These are phyloP conservation scores for Chaetorhynchus papuensis DNA, from an alignment of 2,113 vertebrate species.

Conservation along the genomic window DNA sequence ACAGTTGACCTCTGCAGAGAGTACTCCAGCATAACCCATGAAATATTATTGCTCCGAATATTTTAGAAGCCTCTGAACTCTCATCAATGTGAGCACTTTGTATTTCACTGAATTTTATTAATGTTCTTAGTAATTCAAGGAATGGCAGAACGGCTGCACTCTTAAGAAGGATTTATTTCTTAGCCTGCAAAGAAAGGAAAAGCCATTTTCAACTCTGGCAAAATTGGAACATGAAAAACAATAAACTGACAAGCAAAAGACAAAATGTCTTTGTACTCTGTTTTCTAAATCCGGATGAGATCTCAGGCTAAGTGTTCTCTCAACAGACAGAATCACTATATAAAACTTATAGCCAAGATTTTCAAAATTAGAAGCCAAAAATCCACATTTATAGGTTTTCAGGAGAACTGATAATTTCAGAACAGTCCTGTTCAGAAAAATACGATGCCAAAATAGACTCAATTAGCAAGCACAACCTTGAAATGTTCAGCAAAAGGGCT, in stretches of 20 bases:
- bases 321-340: not conserved
- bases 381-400: not conserved
- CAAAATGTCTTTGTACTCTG: not conserved
- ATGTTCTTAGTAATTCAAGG: not conserved
- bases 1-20: not conserved
- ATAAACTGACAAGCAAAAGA: constrained; percentile 6
- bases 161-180: constrained; percentile 4
- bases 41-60: constrained; percentile 9
- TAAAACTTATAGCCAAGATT: constrained; percentile 23
- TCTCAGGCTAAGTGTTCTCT: not conserved
- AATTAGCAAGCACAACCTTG: not conserved
- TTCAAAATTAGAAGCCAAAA: constrained; percentile 34
- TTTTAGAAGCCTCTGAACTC: constrained; percentile 29
- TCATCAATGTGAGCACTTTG: not conserved
- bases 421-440: not conserved
- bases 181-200: constrained; percentile 15
- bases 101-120: constrained; percentile 14
- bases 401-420: constrained; percentile 6
- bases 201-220: not conserved
- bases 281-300: not conserved
- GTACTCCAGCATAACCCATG: not conserved
- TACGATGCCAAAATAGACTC: not conserved
- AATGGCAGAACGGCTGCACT: not conserved
- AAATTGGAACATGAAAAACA: not conserved
- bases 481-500: not conserved